A percentile compares a stretch with the other conserved stretches of the same genome.
Evolutionary conservation across 2,888 invertebrate species (phyloP).

Genomic region (Cephonodes hylas): DNA sequence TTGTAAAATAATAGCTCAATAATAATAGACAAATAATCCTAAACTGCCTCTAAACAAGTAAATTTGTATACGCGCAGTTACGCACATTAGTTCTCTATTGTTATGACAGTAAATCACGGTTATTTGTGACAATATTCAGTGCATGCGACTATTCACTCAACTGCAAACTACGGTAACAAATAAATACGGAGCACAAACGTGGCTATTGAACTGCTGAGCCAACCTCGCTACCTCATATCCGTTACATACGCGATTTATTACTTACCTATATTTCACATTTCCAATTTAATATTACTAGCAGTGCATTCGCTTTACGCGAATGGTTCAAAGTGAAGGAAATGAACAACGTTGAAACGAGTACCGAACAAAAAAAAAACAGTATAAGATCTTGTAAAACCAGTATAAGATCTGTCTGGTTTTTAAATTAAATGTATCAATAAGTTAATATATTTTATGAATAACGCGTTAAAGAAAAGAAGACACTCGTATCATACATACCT

Average conservation of each 20-base stretch:
- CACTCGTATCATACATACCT: no score
- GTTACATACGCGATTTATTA: conserved; percentile 10
- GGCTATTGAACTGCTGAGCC: conserved; percentile 6
- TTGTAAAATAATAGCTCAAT: no score
- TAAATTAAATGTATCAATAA: background rate
- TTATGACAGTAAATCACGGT: background rate
- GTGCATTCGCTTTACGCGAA: background rate
- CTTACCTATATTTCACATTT: background rate
- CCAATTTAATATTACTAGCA: background rate
- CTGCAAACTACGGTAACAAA: conserved; percentile 1
- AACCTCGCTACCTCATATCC: conserved; percentile 5
- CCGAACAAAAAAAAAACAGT: no score
- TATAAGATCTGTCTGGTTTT: background rate
- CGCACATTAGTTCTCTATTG: background rate
- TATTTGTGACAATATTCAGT: conserved; percentile 36
- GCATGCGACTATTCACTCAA: conserved; percentile 43
- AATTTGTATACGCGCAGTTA: background rate
- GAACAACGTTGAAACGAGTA: background rate
- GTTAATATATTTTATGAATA: background rate
- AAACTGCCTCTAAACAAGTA: conserved; percentile 10
- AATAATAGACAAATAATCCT: background rate
- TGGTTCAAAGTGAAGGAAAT: background rate
- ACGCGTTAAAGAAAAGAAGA: background rate
- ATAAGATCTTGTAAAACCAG: background rate
- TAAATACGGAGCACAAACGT: conserved; percentile 18